These are phyloP conservation scores for Maconellicoccus hirsutus DNA, from an alignment of 1,140 invertebrate genomes.

Conservation along the genomic window DNA sequence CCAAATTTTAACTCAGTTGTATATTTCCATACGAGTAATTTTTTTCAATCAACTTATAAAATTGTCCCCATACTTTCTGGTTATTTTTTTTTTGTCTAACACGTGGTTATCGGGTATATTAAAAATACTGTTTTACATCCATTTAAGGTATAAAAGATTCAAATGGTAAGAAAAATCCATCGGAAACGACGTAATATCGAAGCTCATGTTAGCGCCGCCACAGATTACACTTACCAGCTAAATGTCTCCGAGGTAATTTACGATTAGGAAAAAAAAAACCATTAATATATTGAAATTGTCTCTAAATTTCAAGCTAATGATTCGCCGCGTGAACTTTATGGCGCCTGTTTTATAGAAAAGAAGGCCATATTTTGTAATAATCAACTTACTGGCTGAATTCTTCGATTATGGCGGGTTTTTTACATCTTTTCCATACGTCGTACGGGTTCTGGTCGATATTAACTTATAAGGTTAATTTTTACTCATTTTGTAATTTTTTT, in stretches of 20 bases:
- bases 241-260: not conserved
- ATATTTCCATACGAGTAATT: no score
- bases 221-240: not conserved
- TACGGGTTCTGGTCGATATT: no score
- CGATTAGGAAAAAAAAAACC: conserved; percentile 2
- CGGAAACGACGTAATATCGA: not conserved
- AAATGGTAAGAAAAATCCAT: not conserved
- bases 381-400: not conserved
- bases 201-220: not conserved
- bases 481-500: no score
- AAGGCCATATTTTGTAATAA: conserved; percentile 5
- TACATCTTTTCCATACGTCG: no score
- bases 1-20: no score
- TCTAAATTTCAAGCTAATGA: not conserved
- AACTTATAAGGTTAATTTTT: no score
- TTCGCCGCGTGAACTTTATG: conserved; percentile 7
- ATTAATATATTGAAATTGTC: conserved; percentile 10
- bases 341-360: not conserved
- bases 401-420: not conserved
- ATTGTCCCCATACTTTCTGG: not conserved
- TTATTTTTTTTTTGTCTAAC: not conserved
- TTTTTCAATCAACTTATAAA: not conserved
- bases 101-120: no score
- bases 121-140: not conserved
- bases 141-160: not conserved